Evolutionary conservation across 2,113 vertebrate species (phyloP).

Genomic region (Proterorhinus semilunaris): DNA sequence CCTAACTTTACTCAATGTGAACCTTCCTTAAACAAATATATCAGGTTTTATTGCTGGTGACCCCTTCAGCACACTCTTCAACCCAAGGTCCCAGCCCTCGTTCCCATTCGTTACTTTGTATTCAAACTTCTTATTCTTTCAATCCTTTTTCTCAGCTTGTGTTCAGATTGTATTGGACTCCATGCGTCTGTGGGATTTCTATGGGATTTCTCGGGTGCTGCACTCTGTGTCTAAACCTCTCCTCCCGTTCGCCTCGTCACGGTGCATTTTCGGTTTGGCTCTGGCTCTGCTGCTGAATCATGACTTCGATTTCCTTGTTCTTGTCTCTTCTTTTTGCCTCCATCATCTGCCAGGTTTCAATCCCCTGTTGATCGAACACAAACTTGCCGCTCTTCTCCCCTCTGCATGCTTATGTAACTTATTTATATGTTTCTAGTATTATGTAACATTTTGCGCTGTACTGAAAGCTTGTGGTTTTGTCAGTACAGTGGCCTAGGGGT

Average conservation of each 20-base stretch:
- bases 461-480: constrained; percentile 3
- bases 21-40: too few species aligned
- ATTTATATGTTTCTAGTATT: constrained; percentile 49
- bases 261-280: constrained; percentile 35
- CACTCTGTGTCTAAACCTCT: constrained; percentile 2
- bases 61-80: background rate
- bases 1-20: too few species aligned
- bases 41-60: background rate
- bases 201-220: background rate
- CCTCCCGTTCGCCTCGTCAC: constrained; percentile 28
- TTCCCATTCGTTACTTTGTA: background rate
- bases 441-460: constrained; percentile 39
- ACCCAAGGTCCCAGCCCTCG: background rate
- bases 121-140: background rate
- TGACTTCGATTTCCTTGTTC: constrained; percentile 47
- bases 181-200: background rate
- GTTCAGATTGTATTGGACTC: background rate
- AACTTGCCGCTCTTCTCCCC: constrained; percentile 39
- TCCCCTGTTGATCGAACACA: constrained; percentile 42
- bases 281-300: constrained; percentile 56
- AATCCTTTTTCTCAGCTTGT: background rate
- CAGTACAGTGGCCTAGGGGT: background rate
- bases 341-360: constrained; percentile 45
- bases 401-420: constrained; percentile 46
- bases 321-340: constrained; percentile 47